A percentile compares a stretch with the other conserved stretches of the same genome.
Conservation (phyloP, 1,140 invertebrate genomes). For the Conus ventricosus region DNA sequence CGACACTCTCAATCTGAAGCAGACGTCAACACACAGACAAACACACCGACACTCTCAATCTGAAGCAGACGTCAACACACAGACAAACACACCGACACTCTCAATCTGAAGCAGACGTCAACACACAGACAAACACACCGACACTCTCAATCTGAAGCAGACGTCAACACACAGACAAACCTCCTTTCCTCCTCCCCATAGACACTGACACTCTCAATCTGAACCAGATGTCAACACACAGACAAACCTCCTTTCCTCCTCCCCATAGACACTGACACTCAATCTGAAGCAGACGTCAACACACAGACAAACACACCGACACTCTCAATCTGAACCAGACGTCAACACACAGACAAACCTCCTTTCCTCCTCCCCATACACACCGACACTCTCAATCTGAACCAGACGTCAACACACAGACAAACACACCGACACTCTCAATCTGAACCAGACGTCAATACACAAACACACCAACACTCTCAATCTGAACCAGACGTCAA, state of each 20-base stretch:
- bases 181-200: too few species aligned
- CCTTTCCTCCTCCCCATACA: constrained; percentile 41
- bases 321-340: constrained; percentile 48
- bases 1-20: constrained; percentile 58
- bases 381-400: too few species aligned
- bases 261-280: constrained; percentile 71
- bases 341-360: constrained; percentile 62
- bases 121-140: constrained; percentile 73
- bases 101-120: too few species aligned
- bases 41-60: too few species aligned
- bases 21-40: not conserved
- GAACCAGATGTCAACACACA: too few species aligned
- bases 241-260: constrained; percentile 58
- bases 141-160: constrained; percentile 55
- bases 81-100: too few species aligned
- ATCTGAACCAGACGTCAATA: too few species aligned
- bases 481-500: constrained; percentile 37
- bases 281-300: constrained; percentile 33
- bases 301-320: constrained; percentile 70
- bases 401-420: too few species aligned
- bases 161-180: not conserved
- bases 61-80: too few species aligned
- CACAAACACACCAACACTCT: constrained; percentile 60
- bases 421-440: constrained; percentile 26
- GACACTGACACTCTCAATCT: too few species aligned